Conservation (phyloP, 2,113 vertebrate genomes). For the Psephotus haematonotus region DNA sequence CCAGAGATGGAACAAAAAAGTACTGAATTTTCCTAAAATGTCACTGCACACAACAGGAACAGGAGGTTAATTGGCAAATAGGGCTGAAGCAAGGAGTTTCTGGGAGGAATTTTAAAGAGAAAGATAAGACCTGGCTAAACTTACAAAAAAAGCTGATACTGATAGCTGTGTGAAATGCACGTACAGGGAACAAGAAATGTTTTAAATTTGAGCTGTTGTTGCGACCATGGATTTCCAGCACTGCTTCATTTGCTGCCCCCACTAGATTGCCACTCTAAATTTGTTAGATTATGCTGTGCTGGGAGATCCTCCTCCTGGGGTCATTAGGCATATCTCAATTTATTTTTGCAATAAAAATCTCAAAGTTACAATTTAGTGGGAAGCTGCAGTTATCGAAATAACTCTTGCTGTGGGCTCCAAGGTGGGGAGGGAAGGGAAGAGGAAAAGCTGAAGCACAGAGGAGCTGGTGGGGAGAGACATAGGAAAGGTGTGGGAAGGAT, state of each 20-base stretch:
- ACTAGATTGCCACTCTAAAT: conserved; percentile 38
- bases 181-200: conserved; percentile 31
- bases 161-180: conserved; percentile 49
- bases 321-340: conserved; percentile 71
- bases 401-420: neutral
- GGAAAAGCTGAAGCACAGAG: neutral
- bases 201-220: conserved; percentile 37
- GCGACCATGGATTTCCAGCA: neutral
- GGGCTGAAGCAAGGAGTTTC: neutral
- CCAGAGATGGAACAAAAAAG: neutral
- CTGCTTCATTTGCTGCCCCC: conserved; percentile 28
- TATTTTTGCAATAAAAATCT: conserved; percentile 67
- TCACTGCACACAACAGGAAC: neutral
- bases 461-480: neutral
- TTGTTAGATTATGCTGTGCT: conserved; percentile 61
- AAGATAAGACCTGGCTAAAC: conserved; percentile 43
- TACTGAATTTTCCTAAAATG: neutral
- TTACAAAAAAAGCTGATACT: conserved; percentile 24
- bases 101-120: conserved; percentile 6
- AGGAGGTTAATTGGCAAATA: neutral
- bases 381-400: conserved; percentile 55
- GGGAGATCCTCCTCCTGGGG: conserved; percentile 66
- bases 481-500: neutral
- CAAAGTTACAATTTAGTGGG: conserved; percentile 52
- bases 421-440: neutral